A percentile compares a stretch with the other conserved stretches of the same genome.
Evolutionary conservation across 2,888 invertebrate species (phyloP).

Genomic region (Serripes groenlandicus): DNA sequence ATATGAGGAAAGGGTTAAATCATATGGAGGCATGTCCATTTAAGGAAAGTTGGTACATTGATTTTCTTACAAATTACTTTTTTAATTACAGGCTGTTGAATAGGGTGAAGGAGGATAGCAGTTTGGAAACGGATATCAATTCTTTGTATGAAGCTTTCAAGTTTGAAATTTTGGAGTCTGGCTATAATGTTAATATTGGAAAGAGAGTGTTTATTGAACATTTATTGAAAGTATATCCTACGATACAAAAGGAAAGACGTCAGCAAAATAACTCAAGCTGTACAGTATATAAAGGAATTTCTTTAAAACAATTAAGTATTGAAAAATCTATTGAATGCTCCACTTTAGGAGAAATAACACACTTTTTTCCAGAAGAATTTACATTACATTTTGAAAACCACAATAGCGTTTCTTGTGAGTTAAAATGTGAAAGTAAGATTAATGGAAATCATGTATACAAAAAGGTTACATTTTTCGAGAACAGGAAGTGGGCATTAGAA

Average conservation of each 20-base stretch:
- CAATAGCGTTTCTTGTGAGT: conserved; percentile 15
- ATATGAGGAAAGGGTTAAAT: no score
- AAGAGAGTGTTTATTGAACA: conserved; percentile 28
- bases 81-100: conserved; percentile 30
- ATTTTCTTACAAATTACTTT: no score
- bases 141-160: conserved; percentile 24
- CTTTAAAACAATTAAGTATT: conserved; percentile 17
- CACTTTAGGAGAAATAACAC: conserved; percentile 15
- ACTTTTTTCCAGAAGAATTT: conserved; percentile 18
- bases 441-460: conserved; percentile 23
- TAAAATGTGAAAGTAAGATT: background rate
- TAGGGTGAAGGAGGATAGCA: conserved; percentile 18
- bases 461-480: conserved; percentile 15
- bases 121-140: conserved; percentile 31
- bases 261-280: conserved; percentile 15
- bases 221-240: conserved; percentile 19
- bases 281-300: conserved; percentile 43
- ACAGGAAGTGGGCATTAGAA: conserved; percentile 13
- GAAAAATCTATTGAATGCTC: conserved; percentile 11
- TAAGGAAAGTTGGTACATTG: no score
- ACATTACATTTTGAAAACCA: conserved; percentile 19
- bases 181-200: background rate
- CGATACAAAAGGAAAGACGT: conserved; percentile 2
- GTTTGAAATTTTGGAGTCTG: conserved; percentile 34
- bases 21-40: no score